Conservation (phyloP, 2,113 vertebrate species). For the Siniperca knerii region DNA sequence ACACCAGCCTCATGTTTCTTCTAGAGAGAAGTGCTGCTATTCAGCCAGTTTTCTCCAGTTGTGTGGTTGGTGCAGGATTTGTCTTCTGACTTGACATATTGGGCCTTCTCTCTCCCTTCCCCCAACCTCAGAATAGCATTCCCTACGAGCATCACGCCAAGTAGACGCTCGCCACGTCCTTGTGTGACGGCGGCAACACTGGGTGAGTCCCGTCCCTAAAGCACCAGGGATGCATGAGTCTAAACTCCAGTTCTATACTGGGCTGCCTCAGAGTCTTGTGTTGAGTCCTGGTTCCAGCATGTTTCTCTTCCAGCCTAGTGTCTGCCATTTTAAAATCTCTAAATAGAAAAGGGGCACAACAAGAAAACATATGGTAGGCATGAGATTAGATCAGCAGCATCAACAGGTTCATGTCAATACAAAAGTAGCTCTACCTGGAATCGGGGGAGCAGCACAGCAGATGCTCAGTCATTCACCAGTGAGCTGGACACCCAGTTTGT, state of each 20-base stretch:
- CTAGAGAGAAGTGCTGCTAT: not conserved
- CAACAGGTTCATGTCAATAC: not conserved
- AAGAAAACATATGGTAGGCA: not conserved
- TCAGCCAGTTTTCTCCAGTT: slow-evolving; percentile 22
- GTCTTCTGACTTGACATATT: slow-evolving; percentile 64
- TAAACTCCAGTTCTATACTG: slow-evolving; percentile 34
- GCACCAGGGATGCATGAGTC: slow-evolving; percentile 54
- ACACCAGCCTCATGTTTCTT: not conserved
- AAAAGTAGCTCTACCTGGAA: not conserved
- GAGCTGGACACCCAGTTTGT: not conserved
- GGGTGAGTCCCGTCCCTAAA: slow-evolving; percentile 87
- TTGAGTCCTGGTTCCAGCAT: slow-evolving; percentile 7
- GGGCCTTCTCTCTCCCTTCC: slow-evolving; percentile 81
- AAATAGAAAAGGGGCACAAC: not conserved
- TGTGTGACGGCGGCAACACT: slow-evolving; percentile 89
- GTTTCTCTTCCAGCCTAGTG: not conserved
- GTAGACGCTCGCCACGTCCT: slow-evolving; percentile 92
- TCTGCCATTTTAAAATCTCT: not conserved
- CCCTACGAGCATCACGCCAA: slow-evolving; percentile 98
- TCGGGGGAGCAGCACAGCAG: not conserved
- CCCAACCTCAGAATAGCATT: slow-evolving; percentile 97
- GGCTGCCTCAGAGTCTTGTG: not conserved
- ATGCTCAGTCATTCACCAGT: not conserved
- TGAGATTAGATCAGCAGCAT: not conserved
- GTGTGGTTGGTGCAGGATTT: slow-evolving; percentile 31